A percentile compares a stretch with the other conserved stretches of the same genome.
These are phyloP conservation scores for Magallana ariakensis DNA, from an alignment of 1,140 invertebrate species.

Conservation along the genomic window DNA sequence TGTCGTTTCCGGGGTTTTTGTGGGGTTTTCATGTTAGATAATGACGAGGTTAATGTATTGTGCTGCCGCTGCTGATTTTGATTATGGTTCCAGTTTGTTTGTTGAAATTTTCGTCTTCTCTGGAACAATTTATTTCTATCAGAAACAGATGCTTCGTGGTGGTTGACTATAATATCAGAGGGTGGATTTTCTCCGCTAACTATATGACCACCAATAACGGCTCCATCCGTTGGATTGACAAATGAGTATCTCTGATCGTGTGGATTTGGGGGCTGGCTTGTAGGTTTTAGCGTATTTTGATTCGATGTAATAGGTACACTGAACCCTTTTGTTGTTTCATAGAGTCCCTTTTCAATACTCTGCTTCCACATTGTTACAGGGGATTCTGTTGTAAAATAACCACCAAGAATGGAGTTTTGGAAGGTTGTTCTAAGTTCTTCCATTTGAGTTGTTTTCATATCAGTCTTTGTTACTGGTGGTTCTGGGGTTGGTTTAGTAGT, in stretches of 20 bases:
- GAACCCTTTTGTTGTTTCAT: not conserved
- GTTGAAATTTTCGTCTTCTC: not conserved
- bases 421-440: not conserved
- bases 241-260: not conserved
- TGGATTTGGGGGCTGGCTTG: not conserved
- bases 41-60: not conserved
- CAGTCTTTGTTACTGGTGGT: not conserved
- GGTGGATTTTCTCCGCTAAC: not conserved
- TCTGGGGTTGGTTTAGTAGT: too few species aligned
- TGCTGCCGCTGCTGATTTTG: not conserved
- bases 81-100: not conserved
- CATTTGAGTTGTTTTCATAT: not conserved
- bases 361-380: not conserved
- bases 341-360: not conserved
- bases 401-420: not conserved
- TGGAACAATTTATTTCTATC: not conserved
- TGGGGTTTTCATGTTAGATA: not conserved
- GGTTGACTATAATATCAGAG: slow-evolving; percentile 10
- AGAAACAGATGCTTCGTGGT: not conserved
- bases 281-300: not conserved
- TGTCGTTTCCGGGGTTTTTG: not conserved
- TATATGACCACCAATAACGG: not conserved
- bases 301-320: slow-evolving; percentile 6
- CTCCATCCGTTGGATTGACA: not conserved
- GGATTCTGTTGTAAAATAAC: not conserved